Percentiles rank a stretch among this genome's conserved stretches.
phyloP scores from a whole-genome alignment of 2,888 invertebrate species.

The Acleris cristana region DNA sequence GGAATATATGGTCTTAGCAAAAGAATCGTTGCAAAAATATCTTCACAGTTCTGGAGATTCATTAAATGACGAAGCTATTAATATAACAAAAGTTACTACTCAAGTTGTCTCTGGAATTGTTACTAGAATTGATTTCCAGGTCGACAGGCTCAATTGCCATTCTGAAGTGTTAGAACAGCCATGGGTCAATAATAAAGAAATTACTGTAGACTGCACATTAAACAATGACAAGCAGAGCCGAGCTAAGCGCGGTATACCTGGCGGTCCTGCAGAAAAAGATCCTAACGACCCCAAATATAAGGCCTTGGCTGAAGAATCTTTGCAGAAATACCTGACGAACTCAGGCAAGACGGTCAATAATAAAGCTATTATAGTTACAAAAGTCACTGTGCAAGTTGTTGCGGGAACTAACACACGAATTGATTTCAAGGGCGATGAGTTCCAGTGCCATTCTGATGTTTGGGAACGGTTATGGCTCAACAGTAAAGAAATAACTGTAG shows the following conservation, averaged over 20 bases:
- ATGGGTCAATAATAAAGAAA: constrained; percentile 45
- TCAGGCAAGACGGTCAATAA: constrained; percentile 36
- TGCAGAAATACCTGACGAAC: constrained; percentile 43
- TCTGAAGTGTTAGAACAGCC: constrained; percentile 45
- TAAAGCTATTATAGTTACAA: constrained; percentile 54
- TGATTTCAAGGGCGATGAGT: constrained; percentile 54
- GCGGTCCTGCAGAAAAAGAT: constrained; percentile 39
- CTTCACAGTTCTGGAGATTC: constrained; percentile 39
- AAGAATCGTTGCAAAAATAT: constrained; percentile 50
- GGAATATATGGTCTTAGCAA: constrained; percentile 49
- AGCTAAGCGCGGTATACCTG: constrained; percentile 33
- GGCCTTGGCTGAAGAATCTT: constrained; percentile 45
- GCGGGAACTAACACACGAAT: constrained; percentile 76
- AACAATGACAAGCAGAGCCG: constrained; percentile 34
- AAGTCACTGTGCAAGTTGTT: constrained; percentile 71
- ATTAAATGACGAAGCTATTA: constrained; percentile 44
- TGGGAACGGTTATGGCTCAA: constrained; percentile 84
- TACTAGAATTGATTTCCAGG: constrained; percentile 57
- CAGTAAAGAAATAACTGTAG: constrained; percentile 46
- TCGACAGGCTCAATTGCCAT: constrained; percentile 53
- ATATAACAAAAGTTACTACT: constrained; percentile 57
- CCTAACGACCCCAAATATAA: constrained; percentile 43
- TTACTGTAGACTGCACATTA: constrained; percentile 40
- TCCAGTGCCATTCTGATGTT: constrained; percentile 70
- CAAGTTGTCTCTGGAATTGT: constrained; percentile 74